These are phyloP conservation scores for Hydrophis major DNA, from an alignment of 2,797 vertebrate species.

Conservation along the genomic window DNA sequence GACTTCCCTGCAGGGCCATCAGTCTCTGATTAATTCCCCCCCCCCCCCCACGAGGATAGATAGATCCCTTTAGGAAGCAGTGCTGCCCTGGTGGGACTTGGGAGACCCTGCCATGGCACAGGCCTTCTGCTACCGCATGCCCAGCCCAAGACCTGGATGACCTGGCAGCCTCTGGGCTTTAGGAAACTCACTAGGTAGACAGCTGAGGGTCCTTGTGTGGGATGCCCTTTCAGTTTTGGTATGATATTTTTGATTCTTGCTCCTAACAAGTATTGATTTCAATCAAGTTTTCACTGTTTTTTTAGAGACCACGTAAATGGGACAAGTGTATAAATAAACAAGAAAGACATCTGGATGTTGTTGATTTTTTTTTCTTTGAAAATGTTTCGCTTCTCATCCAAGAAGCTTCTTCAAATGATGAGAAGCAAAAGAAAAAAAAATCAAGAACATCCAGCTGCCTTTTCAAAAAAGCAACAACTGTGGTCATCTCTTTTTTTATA, in stretches of 20 bases:
- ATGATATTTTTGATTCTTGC: not conserved
- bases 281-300: not conserved
- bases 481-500: not conserved
- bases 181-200: not conserved
- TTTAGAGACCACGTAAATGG: not conserved
- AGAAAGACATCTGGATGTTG: not conserved
- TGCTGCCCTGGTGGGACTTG: not conserved
- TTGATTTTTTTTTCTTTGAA: not conserved
- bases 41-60: rapidly evolving
- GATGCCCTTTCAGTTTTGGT: not conserved
- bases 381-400: not conserved
- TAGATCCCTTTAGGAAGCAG: not conserved
- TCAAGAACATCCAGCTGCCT: not conserved
- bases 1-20: not conserved
- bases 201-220: not conserved
- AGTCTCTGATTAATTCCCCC: not conserved
- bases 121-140: not conserved
- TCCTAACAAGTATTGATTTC: not conserved
- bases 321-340: not conserved
- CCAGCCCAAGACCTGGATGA: not conserved
- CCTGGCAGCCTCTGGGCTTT: not conserved
- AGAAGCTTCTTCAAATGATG: not conserved
- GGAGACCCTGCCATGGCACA: not conserved
- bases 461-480: not conserved
- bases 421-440: not conserved